These are phyloP conservation scores for Echiichthys vipera DNA, from an alignment of 2,797 vertebrate genomes.

Conservation along the genomic window DNA sequence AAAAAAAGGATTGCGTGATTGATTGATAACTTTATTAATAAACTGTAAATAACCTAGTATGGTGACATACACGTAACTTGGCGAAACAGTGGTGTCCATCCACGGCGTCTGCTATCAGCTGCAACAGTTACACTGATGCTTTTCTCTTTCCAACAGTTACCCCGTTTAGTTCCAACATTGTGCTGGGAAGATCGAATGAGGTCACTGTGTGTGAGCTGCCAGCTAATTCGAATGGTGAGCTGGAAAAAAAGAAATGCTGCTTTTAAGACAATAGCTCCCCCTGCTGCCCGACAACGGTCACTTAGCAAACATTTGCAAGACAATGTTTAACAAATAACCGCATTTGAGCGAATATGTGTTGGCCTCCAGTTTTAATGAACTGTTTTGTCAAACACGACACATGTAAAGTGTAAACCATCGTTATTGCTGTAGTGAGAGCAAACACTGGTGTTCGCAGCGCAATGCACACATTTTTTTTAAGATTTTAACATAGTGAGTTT, in stretches of 20 bases:
- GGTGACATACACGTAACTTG: neutral
- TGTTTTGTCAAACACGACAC: neutral
- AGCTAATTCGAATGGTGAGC: constrained; percentile 37
- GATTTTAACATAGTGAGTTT: neutral
- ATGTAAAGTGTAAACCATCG: neutral
- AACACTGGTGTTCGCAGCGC: neutral
- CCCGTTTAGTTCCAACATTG: constrained; percentile 49
- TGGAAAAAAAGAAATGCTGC: neutral
- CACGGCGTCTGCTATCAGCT: constrained; percentile 25
- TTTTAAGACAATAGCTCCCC: constrained; percentile 54
- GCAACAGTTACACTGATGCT: constrained; percentile 15
- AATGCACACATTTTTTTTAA: neutral
- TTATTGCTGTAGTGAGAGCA: neutral
- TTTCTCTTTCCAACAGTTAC: constrained; percentile 35
- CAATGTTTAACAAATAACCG: neutral
- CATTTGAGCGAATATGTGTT: neutral
- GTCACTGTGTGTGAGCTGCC: constrained; percentile 56
- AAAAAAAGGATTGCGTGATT: neutral
- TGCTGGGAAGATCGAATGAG: constrained; percentile 65
- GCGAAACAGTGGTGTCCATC: neutral
- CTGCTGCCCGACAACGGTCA: constrained; percentile 52
- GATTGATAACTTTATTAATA: neutral
- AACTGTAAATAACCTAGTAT: neutral
- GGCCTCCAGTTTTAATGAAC: constrained; percentile 14
- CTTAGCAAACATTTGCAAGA: neutral